Conservation (phyloP, 2,888 invertebrate genomes). For the Troides helena region DNA sequence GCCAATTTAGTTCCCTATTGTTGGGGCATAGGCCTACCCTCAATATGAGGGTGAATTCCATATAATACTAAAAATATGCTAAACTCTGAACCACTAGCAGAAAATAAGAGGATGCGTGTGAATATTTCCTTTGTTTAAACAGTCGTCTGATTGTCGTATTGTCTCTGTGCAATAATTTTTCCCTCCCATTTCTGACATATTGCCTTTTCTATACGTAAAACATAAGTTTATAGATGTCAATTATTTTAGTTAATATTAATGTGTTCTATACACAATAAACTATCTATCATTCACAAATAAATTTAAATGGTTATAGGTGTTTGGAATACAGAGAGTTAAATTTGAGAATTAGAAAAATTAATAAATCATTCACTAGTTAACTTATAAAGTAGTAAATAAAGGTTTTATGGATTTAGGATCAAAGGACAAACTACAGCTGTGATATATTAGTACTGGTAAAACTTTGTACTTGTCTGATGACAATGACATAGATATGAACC, state of each 20-base stretch:
- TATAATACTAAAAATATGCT: not conserved
- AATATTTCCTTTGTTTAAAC: not conserved
- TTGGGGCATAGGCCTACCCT: too few relatives aligned
- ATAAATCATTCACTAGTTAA: not conserved
- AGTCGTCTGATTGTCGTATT: not conserved
- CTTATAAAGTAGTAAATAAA: not conserved
- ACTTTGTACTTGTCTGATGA: constrained; percentile 25
- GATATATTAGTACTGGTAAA: not conserved
- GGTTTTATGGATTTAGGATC: not conserved
- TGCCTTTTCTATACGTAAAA: not conserved
- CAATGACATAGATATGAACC: constrained; percentile 17
- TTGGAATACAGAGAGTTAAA: not conserved
- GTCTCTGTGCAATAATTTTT: not conserved
- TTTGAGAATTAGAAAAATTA: not conserved
- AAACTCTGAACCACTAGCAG: not conserved
- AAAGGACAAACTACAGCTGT: not conserved
- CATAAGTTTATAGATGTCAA: not conserved
- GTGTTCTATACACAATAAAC: not conserved
- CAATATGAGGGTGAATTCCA: too few relatives aligned
- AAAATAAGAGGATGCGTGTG: not conserved
- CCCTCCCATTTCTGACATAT: not conserved
- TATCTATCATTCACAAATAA: not conserved
- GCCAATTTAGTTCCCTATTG: too few relatives aligned
- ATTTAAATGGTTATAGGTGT: not conserved
- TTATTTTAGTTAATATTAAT: not conserved